Base-by-base conservation (phyloP, 1,140 invertebrate genomes). In the Latrodectus geometricus region DNA sequence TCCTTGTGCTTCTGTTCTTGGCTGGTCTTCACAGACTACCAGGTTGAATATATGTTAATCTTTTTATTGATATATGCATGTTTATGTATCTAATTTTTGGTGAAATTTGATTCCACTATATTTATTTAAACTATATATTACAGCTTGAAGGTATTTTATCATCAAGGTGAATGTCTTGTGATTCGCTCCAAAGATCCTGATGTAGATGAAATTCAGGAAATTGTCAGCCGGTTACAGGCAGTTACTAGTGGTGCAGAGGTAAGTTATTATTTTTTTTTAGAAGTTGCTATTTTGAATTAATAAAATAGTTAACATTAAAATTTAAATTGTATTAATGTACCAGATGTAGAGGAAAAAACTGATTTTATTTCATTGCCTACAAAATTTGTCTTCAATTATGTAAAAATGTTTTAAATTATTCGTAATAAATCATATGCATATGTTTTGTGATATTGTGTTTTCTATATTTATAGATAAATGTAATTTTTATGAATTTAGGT, bases 101-200 rank as follows among this genome's bases (percentile, higher is more conserved):
- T 70, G 20, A n/a, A 23, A 70, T 23, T 14, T 23, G 69, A 48
- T 5, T 12, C 20, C 35, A 61, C 3, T 4, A 8, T 61, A 14
- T 4, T 61, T 8, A 11, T 61, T 74, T 68, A 14, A 0, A 12
- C 56, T 65, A 12, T 52, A 86, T 56, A 69, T 89, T 90, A 23
- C 89, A 93, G 92, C 88, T 88, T 93, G 66, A 90, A 91, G 68
- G 89, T 93, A 70, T 93, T 92, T 89, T 93, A 93, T 88, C 92
- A 92, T 81, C 95, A 96, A 92, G 96, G 96, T 7, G 96, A 97
- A 91, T 96, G 96, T 90, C 94, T 96, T 88, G 94, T 95, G 2
- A 92, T 92, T 17, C 89, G 90, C 56, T 89, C 91, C 70, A 88
- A 89, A 85, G 90, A 90, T 85, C 88, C 87, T 50, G 88, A 90